Evolutionary conservation across 2,888 invertebrate species (phyloP), one percentile per base, ranked within the genome.

Genomic region (Gandaritis pyraliata): DNA sequence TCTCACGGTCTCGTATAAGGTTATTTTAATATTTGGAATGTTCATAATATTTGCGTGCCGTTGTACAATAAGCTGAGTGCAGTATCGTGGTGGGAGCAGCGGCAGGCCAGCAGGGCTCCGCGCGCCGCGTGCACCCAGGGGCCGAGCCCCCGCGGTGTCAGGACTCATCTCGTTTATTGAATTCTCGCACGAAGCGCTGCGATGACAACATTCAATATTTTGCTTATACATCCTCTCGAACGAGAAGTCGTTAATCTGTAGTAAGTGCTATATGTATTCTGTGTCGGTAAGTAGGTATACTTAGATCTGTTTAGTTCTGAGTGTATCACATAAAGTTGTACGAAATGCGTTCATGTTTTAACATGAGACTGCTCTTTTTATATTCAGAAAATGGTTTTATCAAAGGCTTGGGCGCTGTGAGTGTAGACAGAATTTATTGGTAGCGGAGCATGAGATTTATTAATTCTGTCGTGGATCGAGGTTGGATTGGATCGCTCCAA

Each of bases 401-500:
- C 63, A 58, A 47, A 62, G 80, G 80, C 76, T 68, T 79, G 80
- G 82, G 83, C 81, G 82, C 85, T 48, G n/a, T 3, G 33, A 11
- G 30, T 48, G 15, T 70, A 72, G 71, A 48, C 70, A 68, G 74
- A 76, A 86, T 87, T 86, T 89, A 89, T 86, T 80, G 80, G 77
- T 59, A 73, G 72, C 80, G 72, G 74, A 78, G 80, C 79, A 81
- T 85, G 78, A 78, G 83, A 88, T 89, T 88, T 88, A 89, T 88
- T 86, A 87, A 87, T 85, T 83, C 87, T 84, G 87, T 87, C 85
- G 76, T 76, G 74, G 77, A 79, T 76, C 85, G 76, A 76, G 74
- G 77, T 80, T 76, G 85, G 85, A 88, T 88, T 86, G 87, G 85
- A 88, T 88, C 86, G 87, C 83, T 87, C 87, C 85, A 89, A 89